A percentile compares a stretch with the other conserved stretches of the same genome.
Evolutionary conservation across 2,888 invertebrate genomes (phyloP).

Genomic region (Dryococelus australis): DNA sequence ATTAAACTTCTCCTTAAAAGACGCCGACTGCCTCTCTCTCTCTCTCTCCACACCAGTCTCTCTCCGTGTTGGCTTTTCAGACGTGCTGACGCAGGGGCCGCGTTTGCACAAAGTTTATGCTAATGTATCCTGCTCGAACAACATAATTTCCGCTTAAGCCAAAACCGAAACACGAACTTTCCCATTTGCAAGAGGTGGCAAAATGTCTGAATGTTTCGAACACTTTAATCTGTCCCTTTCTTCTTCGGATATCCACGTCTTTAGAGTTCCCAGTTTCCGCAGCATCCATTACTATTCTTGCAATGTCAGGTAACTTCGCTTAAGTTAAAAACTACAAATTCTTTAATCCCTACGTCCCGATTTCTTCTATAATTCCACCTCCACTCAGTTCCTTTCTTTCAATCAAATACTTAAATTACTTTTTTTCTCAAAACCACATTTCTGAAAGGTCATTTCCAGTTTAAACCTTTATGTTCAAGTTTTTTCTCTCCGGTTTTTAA

Average conservation of each 20-base stretch:
- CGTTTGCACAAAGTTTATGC: slow-evolving; percentile 4
- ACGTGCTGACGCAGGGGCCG: not conserved
- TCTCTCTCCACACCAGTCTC: not conserved
- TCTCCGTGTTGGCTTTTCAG: not conserved
- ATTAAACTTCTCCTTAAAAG: not conserved
- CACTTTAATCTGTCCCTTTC: not conserved
- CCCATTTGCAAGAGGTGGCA: not conserved
- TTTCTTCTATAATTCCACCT: no score
- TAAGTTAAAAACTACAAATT: no score
- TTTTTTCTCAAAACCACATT: no score
- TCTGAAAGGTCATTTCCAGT: no score
- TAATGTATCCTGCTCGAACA: not conserved
- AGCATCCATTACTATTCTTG: no score
- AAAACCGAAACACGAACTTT: not conserved
- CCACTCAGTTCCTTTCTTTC: no score
- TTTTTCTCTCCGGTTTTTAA: no score
- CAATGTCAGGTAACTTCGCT: no score
- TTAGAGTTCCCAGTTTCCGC: no score
- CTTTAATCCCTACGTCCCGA: no score
- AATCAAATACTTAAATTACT: no score
- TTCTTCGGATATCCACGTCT: not conserved
- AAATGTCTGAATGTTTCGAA: not conserved
- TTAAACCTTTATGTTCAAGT: no score
- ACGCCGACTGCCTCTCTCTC: not conserved
- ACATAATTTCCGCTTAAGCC: not conserved